Evolutionary conservation across 2,113 vertebrate genomes (phyloP).

Genomic region (Hippocampus barbouri): DNA sequence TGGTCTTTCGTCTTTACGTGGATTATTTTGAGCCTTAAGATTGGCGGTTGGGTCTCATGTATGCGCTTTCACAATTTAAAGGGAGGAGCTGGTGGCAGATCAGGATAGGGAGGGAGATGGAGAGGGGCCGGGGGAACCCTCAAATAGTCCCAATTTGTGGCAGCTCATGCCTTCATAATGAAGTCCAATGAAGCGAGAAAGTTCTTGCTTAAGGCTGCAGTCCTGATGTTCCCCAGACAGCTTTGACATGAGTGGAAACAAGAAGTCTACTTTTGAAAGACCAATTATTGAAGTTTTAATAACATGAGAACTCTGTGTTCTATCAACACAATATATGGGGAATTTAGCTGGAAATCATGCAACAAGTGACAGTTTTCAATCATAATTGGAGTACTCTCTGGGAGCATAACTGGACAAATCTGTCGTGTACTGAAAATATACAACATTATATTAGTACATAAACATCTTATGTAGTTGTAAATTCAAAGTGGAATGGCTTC

Average conservation of each 20-base stretch:
- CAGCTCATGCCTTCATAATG: constrained; percentile 78
- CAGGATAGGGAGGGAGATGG: constrained; percentile 33
- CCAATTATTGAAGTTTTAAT: not conserved
- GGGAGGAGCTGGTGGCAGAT: constrained; percentile 41
- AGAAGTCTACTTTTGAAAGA: constrained; percentile 13
- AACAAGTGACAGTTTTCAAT: not conserved
- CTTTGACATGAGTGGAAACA: constrained; percentile 20
- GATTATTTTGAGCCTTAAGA: constrained; percentile 8
- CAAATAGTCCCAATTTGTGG: constrained; percentile 75
- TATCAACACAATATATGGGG: not conserved
- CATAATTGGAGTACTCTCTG: not conserved
- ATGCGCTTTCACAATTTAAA: constrained; percentile 57
- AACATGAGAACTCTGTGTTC: not conserved
- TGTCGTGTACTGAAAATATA: not conserved
- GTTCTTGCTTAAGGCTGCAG: constrained; percentile 59
- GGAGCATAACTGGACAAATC: not conserved
- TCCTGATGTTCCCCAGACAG: constrained; percentile 54
- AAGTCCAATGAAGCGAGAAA: constrained; percentile 79
- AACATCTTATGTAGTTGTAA: not conserved
- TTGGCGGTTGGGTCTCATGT: constrained; percentile 50
- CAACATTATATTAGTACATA: too few species aligned
- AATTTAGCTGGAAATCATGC: not conserved
- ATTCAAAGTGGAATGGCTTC: not conserved
- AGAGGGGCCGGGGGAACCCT: constrained; percentile 32
- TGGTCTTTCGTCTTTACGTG: constrained; percentile 25